Evolutionary conservation across 1,140 invertebrate species (phyloP), one percentile per base, ranked within the genome.

Genomic region (Aricia agestis): DNA sequence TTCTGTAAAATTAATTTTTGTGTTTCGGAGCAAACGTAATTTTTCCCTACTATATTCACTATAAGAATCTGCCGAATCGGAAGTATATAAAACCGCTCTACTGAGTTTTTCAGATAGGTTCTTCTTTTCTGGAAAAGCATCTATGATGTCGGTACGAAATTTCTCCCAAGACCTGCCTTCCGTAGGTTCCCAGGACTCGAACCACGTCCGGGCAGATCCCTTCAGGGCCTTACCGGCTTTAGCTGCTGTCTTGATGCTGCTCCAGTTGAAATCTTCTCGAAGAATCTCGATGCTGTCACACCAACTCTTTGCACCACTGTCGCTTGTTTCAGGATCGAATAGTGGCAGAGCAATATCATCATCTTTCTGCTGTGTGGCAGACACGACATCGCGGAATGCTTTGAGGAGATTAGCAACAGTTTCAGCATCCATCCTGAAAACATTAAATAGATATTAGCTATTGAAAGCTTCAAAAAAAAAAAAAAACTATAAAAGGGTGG

Each of bases 41-140:
- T 71, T 71, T 71, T 74, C 61, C 58, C 63, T 71, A 13, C 57
- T 69, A 71, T 70, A 74, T 70, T 71, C 69, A 57, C 32, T 32
- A 57, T 70, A 71, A 11, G 66, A 15, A 0, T 73, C 66, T 42
- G 66, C 66, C 15, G 66, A 61, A 18, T 68, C 66, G 0, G 41
- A 67, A 18, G 66, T 18, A 45, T 42, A 67, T 18, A 42, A 36
- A 6, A 67, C 66, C n/a, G 66, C 41, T 18, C 42, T 67, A 6
- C 5, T 17, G 15, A 67, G 66, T 42, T 18, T 19, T 18, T 67
- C 66, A 9, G n/a, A 10, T 32, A 67, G 18, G 11, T 67, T 67
- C 36, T 17, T 66, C 19, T 66, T 66, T 36, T 67, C 41, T 4
- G 66, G 66, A 11, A 17, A 67, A 1, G 10, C 15, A 11, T 67